Evolutionary conservation across 2,113 vertebrate species (phyloP), one percentile per base, ranked within the genome.

Genomic region (pig (Sus scrofa)): DNA sequence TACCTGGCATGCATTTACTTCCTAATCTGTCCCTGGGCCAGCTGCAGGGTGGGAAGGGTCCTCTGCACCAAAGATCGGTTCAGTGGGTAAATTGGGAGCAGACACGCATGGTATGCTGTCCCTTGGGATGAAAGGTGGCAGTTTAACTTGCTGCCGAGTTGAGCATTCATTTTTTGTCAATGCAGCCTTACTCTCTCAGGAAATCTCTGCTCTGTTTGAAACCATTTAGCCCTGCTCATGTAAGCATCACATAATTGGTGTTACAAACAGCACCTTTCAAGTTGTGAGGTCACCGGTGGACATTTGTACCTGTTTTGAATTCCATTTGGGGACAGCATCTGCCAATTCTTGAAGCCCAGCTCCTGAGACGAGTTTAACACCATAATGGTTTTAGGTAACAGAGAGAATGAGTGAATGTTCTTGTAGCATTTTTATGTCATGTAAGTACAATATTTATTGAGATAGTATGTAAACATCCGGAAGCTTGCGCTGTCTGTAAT

Each of bases 81-180:
- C 14, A 2, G 15, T 24, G 26, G 52, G n/a, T 24, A 6, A 5
- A 13, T 6, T 12, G n/a, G 4, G n/a, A 54, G 22, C 32, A 62
- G 81, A 10, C 58, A 1, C 20, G 44, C 10, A 7, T 3, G 10
- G 4, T 13, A 14, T 2, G 16, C 4, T 12, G 54, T 12, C 0
- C 1, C 20, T 37, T 13, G 1, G 67, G 77, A 15, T 7, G 7
- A 10, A 32, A 54, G 70, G n/a, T 16, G 4, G 24, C 7, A 12
- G 32, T 32, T 1, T 1, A 6, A 0, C 32, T 14, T 2, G 15
- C 9, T 3, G 4, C 4, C 4, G 58, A 26, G 18, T 5, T 44
- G 30, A 8, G 0, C 2, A 0, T 0, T 52, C 10, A 0, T 7
- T 1, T 27, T 6, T 4, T 1, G 3, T 19, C 24, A 9, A 1